Conservation (phyloP, 2,797 vertebrate genomes). For the Aulostomus chinensis region DNA sequence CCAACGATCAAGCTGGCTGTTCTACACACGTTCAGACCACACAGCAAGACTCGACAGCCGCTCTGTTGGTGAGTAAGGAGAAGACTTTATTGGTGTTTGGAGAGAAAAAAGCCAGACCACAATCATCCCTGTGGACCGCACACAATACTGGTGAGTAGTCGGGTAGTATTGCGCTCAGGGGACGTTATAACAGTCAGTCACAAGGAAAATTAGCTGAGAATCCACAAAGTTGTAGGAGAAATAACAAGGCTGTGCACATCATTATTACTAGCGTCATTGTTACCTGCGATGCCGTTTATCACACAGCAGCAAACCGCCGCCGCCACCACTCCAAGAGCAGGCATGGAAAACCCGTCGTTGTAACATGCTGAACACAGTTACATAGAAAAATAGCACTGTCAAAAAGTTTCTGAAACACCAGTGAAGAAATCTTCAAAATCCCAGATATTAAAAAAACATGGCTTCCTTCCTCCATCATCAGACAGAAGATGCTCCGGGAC, state of each 20-base stretch:
- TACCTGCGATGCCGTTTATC: conserved; percentile 68
- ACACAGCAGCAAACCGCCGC: conserved; percentile 48
- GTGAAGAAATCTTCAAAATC: conserved; percentile 62
- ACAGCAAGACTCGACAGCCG: conserved; percentile 39
- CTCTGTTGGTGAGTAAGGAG: conserved; percentile 69
- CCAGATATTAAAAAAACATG: conserved; percentile 22
- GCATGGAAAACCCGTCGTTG: conserved; percentile 53
- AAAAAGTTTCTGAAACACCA: conserved; percentile 73
- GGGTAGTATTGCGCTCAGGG: too few relatives aligned
- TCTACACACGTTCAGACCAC: too few relatives aligned
- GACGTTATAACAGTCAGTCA: conserved; percentile 79
- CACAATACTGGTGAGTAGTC: conserved; percentile 70
- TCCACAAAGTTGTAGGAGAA: conserved; percentile 70
- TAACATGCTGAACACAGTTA: conserved; percentile 68
- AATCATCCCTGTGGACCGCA: conserved; percentile 71
- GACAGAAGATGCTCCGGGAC: conserved; percentile 43
- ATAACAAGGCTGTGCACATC: conserved; percentile 69
- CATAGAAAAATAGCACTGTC: conserved; percentile 84
- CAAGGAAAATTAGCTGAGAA: conserved; percentile 70
- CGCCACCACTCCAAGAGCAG: conserved; percentile 32
- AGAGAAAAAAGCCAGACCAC: conserved; percentile 56
- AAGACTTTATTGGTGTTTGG: conserved; percentile 80
- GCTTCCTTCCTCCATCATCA: conserved; percentile 39
- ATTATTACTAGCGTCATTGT: conserved; percentile 51
- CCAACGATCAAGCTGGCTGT: too few relatives aligned